Percentiles rank a stretch among this genome's conserved stretches.
Conservation (phyloP, 2,113 vertebrate species). For the Eleginops maclovinus region DNA sequence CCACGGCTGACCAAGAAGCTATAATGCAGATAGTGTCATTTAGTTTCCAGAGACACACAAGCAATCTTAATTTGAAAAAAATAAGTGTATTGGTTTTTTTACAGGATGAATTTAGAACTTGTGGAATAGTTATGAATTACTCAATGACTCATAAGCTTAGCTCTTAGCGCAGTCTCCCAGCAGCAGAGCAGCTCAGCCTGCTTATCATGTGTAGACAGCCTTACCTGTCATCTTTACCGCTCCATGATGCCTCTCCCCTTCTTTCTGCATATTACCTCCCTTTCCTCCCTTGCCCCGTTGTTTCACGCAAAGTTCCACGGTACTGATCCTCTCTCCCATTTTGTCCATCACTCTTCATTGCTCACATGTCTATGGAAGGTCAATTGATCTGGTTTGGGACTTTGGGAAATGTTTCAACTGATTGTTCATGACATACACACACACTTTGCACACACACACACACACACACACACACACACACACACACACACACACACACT, state of each 20-base stretch:
- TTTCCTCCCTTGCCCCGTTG: conserved; percentile 29
- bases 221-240: conserved; percentile 40
- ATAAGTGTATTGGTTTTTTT: conserved; percentile 6
- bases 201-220: conserved; percentile 39
- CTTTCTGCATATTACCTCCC: conserved; percentile 33
- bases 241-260: neutral
- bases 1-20: neutral
- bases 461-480: conserved; percentile 22
- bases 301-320: conserved; percentile 31
- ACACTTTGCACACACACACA: conserved; percentile 14
- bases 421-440: conserved; percentile 68
- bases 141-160: conserved; percentile 40
- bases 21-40: neutral
- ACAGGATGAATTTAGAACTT: conserved; percentile 6
- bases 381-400: conserved; percentile 78
- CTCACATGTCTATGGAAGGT: conserved; percentile 69
- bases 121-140: conserved; percentile 3
- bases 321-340: conserved; percentile 53
- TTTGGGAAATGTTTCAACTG: conserved; percentile 71
- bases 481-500: too few species aligned
- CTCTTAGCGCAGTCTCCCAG: conserved; percentile 5
- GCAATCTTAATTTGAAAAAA: neutral
- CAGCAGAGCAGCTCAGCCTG: conserved; percentile 27
- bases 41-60: neutral
- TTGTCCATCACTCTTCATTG: conserved; percentile 70